phyloP scores from a whole-genome alignment of 2,888 invertebrate genomes.

The Blera fallax region DNA sequence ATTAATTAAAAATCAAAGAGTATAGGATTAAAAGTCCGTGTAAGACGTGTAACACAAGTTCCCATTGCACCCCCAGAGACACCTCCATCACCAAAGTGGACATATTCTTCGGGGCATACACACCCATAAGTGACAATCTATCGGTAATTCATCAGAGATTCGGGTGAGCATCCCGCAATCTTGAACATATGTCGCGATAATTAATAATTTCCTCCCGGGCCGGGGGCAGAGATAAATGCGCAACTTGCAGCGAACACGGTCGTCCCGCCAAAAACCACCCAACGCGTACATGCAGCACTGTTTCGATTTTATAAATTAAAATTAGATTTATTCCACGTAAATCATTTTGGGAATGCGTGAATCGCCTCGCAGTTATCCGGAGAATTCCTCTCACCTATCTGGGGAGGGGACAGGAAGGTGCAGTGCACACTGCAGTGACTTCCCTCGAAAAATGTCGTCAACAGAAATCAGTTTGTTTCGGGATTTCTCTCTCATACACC shows the following conservation, averaged over 20 bases:
- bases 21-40: slow-evolving; percentile 54
- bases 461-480: slow-evolving; percentile 69
- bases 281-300: slow-evolving; percentile 74
- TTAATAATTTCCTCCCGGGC: slow-evolving; percentile 73
- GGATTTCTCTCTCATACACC: slow-evolving; percentile 46
- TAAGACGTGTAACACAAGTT: slow-evolving; percentile 44
- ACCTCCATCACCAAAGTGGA: slow-evolving; percentile 25
- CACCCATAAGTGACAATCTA: slow-evolving; percentile 70
- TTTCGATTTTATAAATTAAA: slow-evolving; percentile 79
- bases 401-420: background rate
- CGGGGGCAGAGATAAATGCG: slow-evolving; percentile 58
- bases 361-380: slow-evolving; percentile 50
- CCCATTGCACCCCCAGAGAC: slow-evolving; percentile 17
- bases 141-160: slow-evolving; percentile 71
- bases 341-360: slow-evolving; percentile 75
- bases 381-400: slow-evolving; percentile 25
- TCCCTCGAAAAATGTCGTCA: slow-evolving; percentile 65
- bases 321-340: slow-evolving; percentile 79
- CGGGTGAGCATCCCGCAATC: slow-evolving; percentile 52
- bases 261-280: slow-evolving; percentile 71
- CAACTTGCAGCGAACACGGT: slow-evolving; percentile 63
- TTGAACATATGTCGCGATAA: slow-evolving; percentile 72
- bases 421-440: background rate
- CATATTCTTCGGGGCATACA: slow-evolving; percentile 51
- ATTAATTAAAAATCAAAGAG: slow-evolving; percentile 56